Evolutionary conservation across 2,888 invertebrate species (phyloP), one percentile per base, ranked within the genome.

Genomic region (Dryadula phaetusa): DNA sequence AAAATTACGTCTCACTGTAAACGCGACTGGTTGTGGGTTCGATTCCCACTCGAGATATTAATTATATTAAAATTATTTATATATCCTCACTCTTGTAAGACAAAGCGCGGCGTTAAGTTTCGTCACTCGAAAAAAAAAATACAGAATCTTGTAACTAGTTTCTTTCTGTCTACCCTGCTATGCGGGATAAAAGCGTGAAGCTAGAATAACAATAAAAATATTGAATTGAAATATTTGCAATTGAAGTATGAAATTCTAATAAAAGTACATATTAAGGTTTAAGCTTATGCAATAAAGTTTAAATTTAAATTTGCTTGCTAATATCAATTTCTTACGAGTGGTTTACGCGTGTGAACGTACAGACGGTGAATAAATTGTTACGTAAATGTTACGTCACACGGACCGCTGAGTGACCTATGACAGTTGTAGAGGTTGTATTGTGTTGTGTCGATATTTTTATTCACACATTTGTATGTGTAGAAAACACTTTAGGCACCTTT

Each of bases 401-500:
- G 75, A 74, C 77, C 81, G 80, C 84, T 85, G 87, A 83, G 79
- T 77, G 89, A 88, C 89, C 90, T 84, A 80, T 82, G 89, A 87
- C 88, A 77, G 80, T 83, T 83, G 76, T 87, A 86, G 86, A 78
- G 87, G 77, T 80, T 85, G 72, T 25, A 25, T 6, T 56, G 2
- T 56, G 5, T 25, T 28, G 3, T 25, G 40, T 56, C 37, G 37
- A 37, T 37, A 16, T 32, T 18, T 32, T 18, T 52, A 16, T 32
- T 3, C 0, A 46, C 1, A 2, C 1, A 2, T 10, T 18, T 34
- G 10, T 3, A 8, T 5, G 10, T 34, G 34, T 34, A 1, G 34
- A 4, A n/a, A n/a, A n/a, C n/a, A n/a, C n/a, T n/a, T n/a, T n/a
- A n/a, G n/a, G n/a, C n/a, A n/a, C n/a, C n/a, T n/a, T n/a, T n/a